Percentiles rank a stretch among this genome's conserved stretches.
phyloP scores from a whole-genome alignment of 2,888 invertebrate genomes.

The Pollenia angustigena region DNA sequence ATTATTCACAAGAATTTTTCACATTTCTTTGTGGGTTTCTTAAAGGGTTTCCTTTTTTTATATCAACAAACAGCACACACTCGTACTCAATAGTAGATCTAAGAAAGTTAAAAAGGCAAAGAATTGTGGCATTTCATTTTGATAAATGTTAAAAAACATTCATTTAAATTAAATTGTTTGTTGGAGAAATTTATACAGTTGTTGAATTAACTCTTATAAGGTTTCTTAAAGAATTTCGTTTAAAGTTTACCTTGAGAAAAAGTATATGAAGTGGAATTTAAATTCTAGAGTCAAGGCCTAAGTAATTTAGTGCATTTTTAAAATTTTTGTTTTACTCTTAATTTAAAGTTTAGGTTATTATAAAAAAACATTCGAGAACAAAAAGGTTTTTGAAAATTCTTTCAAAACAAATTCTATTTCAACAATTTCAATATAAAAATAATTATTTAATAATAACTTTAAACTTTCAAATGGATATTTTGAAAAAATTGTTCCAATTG shows the following conservation, averaged over 20 bases:
- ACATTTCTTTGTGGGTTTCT: slow-evolving; percentile 14
- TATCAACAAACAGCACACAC: not conserved
- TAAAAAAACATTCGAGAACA: too few relatives aligned
- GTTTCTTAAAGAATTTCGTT: not conserved
- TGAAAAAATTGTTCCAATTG: too few relatives aligned
- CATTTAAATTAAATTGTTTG: slow-evolving; percentile 14
- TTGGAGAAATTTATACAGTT: not conserved
- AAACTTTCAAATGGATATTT: too few relatives aligned
- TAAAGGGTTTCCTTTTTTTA: not conserved
- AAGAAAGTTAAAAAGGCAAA: not conserved
- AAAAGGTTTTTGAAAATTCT: too few relatives aligned
- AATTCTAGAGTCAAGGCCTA: too few relatives aligned
- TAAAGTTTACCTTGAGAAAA: slow-evolving; percentile 6
- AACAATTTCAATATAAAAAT: too few relatives aligned
- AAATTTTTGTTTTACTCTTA: too few relatives aligned
- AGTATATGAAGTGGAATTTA: too few relatives aligned
- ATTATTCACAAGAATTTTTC: slow-evolving; percentile 9
- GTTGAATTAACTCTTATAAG: not conserved
- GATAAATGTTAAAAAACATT: slow-evolving; percentile 13
- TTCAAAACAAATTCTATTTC: too few relatives aligned
- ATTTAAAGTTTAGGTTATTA: too few relatives aligned
- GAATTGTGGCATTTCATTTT: slow-evolving; percentile 3
- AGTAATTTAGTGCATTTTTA: too few relatives aligned
- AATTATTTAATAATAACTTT: too few relatives aligned
- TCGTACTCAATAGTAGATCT: not conserved